Conservation (phyloP, 2,113 vertebrate genomes). For the Ailurus styani region DNA sequence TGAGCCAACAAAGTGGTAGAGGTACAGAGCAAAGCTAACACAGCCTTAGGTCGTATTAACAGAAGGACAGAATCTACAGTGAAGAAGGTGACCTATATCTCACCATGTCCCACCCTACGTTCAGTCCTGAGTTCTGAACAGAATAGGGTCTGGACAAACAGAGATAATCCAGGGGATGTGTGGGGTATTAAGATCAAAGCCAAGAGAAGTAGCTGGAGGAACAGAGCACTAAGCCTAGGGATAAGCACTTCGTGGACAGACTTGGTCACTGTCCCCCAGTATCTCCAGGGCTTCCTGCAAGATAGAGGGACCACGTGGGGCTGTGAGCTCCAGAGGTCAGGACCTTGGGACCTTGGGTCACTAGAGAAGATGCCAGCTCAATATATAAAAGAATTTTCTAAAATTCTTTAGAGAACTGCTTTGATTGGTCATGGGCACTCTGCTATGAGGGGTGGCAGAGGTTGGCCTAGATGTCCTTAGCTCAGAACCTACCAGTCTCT, state of each 20-base stretch:
- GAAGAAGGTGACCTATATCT: neutral
- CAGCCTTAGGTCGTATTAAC: neutral
- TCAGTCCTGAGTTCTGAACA: neutral
- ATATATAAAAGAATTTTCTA: neutral
- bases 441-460: neutral
- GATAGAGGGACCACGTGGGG: neutral
- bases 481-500: neutral
- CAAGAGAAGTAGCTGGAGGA: neutral
- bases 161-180: neutral
- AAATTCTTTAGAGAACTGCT: neutral
- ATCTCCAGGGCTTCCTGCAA: neutral
- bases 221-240: neutral
- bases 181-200: neutral
- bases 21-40: neutral
- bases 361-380: neutral
- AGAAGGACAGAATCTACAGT: neutral
- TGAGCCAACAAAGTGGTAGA: neutral
- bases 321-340: neutral
- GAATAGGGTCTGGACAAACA: neutral
- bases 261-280: neutral
- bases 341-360: neutral
- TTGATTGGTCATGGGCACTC: neutral
- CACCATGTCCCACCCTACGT: neutral
- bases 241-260: neutral
- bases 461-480: neutral